These are phyloP conservation scores for Caenorhabditis briggsae DNA, from an alignment of 1,140 invertebrate genomes.

Conservation along the genomic window DNA sequence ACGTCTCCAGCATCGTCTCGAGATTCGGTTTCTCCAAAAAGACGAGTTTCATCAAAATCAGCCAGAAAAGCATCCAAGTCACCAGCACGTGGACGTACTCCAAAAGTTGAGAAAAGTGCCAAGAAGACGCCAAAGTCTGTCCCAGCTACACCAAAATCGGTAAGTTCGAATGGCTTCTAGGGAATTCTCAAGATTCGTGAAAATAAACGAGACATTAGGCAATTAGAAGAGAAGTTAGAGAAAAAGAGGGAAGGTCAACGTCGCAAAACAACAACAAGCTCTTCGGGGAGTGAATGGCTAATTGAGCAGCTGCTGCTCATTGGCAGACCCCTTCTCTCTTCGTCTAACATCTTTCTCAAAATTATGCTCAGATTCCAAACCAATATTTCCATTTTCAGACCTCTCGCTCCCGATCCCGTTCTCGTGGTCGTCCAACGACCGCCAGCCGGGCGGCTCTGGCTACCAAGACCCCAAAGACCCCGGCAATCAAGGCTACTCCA, in stretches of 20 bases:
- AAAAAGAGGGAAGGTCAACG: constrained; percentile 30
- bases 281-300: constrained; percentile 15
- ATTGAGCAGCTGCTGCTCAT: constrained; percentile 39
- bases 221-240: background rate
- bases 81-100: background rate
- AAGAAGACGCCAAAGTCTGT: background rate
- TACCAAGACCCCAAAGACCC: background rate
- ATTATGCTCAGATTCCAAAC: background rate
- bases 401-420: background rate
- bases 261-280: constrained; percentile 34
- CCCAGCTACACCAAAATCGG: background rate
- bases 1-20: background rate
- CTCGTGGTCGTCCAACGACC: constrained; percentile 7
- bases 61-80: constrained; percentile 9
- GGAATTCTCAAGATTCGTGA: background rate
- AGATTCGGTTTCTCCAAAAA: background rate
- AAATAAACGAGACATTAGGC: background rate
- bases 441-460: background rate
- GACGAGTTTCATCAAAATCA: constrained; percentile 1
- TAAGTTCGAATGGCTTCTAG: background rate
- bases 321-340: background rate
- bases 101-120: background rate
- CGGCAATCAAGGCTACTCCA: background rate
- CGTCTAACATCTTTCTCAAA: background rate
- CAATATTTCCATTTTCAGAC: background rate